Evolutionary conservation across 1,140 invertebrate genomes (phyloP).

Genomic region (Camponotus floridanus): DNA sequence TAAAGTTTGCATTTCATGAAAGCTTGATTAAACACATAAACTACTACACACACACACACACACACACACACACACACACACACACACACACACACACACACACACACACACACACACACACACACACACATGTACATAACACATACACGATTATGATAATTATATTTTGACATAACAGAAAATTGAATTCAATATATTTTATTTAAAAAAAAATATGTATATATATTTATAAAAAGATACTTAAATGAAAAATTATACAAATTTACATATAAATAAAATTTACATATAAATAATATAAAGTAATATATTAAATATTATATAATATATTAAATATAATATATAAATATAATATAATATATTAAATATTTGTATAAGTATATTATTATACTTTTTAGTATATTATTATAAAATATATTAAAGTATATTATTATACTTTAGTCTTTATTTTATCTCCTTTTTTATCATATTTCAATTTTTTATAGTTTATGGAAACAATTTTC

Average conservation of each 20-base stretch:
- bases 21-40: conserved; percentile 11
- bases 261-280: no score
- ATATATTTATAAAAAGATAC: not conserved
- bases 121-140: no score
- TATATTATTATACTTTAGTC: not conserved
- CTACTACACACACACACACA: not conserved
- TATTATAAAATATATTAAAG: not conserved
- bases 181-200: not conserved
- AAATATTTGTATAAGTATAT: no score
- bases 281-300: not conserved
- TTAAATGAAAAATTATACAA: not conserved
- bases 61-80: no score
- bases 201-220: not conserved
- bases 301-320: not conserved
- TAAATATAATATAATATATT: no score
- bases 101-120: no score
- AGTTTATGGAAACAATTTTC: not conserved
- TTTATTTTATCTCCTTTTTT: not conserved
- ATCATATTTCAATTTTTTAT: not conserved
- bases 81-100: not conserved
- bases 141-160: conserved; percentile 21
- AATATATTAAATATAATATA: no score
- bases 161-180: not conserved
- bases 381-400: no score
- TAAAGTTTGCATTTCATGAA: conserved; percentile 13